Evolutionary conservation across 2,113 vertebrate genomes (phyloP).

Genomic region (Corythornis madagascariensis): DNA sequence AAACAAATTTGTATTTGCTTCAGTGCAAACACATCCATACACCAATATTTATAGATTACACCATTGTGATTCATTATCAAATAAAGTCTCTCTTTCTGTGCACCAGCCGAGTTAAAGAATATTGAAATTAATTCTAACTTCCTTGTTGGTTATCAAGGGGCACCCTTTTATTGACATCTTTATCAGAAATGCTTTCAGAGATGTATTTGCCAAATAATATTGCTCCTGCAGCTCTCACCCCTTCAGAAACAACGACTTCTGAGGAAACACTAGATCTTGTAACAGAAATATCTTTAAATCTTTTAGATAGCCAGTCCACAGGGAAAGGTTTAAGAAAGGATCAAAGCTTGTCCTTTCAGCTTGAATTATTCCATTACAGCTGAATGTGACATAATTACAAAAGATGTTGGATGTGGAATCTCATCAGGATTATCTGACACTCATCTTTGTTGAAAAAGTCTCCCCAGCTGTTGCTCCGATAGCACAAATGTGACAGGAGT

Average conservation of each 20-base stretch:
- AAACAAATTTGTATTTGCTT: constrained; percentile 25
- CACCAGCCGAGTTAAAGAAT: background rate
- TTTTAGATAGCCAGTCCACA: constrained; percentile 83
- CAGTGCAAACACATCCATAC: background rate
- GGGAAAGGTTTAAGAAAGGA: constrained; percentile 89
- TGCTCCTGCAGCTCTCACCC: constrained; percentile 65
- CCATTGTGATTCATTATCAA: background rate
- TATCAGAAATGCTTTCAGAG: constrained; percentile 42
- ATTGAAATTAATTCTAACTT: constrained; percentile 1
- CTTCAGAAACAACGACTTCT: constrained; percentile 78
- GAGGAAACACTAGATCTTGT: constrained; percentile 81
- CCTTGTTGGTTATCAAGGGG: background rate
- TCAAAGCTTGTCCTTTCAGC: constrained; percentile 87
- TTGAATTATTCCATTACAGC: constrained; percentile 90
- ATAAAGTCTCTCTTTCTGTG: constrained; percentile 22
- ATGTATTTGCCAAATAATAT: constrained; percentile 67
- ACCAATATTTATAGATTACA: background rate
- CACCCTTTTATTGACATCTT: constrained; percentile 57
- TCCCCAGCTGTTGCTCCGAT: constrained; percentile 85
- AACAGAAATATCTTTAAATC: constrained; percentile 89
- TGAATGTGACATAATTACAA: constrained; percentile 91
- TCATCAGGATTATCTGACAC: constrained; percentile 90
- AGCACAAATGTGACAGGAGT: constrained; percentile 80
- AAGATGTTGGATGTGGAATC: constrained; percentile 88
- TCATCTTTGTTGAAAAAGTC: constrained; percentile 88